These are phyloP conservation scores for Rhinichthys osculus DNA, from an alignment of 2,797 vertebrate species.

Conservation along the genomic window DNA sequence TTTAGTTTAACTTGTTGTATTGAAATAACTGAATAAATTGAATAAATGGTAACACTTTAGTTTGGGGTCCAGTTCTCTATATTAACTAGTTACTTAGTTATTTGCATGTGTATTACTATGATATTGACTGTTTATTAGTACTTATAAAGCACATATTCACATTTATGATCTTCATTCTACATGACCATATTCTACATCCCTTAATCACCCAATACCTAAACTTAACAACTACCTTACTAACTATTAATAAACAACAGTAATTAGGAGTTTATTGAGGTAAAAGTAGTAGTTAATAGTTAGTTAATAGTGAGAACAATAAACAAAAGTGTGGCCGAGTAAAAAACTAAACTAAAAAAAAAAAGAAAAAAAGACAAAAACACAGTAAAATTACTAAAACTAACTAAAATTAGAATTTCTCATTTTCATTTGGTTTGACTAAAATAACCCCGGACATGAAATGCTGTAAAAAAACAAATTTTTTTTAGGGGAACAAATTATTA, in stretches of 20 bases:
- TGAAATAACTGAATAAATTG: too few relatives aligned
- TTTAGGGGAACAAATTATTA: too few relatives aligned
- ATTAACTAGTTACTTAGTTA: neutral
- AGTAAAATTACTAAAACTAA: too few relatives aligned
- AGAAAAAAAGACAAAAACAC: too few relatives aligned
- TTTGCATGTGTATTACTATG: neutral
- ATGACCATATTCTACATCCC: neutral
- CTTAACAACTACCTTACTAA: neutral
- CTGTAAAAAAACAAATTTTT: too few relatives aligned
- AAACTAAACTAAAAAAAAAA: too few relatives aligned
- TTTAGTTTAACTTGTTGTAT: too few relatives aligned
- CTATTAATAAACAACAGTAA: neutral
- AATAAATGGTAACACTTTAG: neutral
- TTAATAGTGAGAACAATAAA: neutral
- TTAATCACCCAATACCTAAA: neutral
- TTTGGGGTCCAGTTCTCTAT: neutral
- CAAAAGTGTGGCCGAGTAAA: neutral
- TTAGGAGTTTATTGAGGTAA: neutral
- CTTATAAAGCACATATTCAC: neutral
- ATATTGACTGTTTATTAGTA: neutral
- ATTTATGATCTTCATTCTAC: neutral
- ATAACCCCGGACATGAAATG: too few relatives aligned
- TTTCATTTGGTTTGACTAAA: neutral
- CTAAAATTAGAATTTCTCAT: neutral
- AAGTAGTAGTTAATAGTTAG: too few relatives aligned